Evolutionary conservation across 2,797 vertebrate genomes (phyloP), one percentile per base, ranked within the genome.

Genomic region (Coreius guichenoti): DNA sequence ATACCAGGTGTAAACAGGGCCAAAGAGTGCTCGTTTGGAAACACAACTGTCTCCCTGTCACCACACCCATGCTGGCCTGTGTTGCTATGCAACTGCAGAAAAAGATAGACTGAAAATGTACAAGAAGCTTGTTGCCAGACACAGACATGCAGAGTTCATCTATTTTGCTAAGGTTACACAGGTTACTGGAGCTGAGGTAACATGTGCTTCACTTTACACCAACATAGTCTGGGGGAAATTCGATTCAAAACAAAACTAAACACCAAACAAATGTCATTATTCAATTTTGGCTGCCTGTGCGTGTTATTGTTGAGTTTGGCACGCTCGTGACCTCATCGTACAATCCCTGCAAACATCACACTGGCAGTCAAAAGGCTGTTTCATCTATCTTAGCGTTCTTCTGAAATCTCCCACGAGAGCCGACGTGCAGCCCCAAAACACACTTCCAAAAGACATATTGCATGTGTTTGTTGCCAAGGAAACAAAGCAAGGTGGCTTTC

Each of bases 31-130:
- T 86, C 54, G 36, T 82, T 74, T 80, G 69, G 75, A 91, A 88
- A 89, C 86, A 84, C 47, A 85, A 79, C 45, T 81, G 47, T 81
- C 63, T 84, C 82, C 83, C 70, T 74, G 67, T 84, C 86, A 88
- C 90, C 91, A 89, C 91, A 92, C 91, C 88, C 91, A 69, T 87
- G 86, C 87, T 88, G 80, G 79, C 88, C 90, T 88, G 90, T 81
- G 92, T 93, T 92, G 91, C 91, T 92, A 92, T 90, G 92, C 91
- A 92, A 92, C 92, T 81, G 89, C 88, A 90, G 83, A 72, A 51
- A 87, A 89, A 84, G 70, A 87, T 81, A 88, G 79, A 85, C n/a
- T 14, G 67, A 82, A 87, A 88, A 85, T 80, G 81, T 87, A 82
- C 87, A 82, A 87, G 88, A 89, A 84, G 86, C 87, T 43, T 84